Conservation (phyloP, 1,140 invertebrate genomes). For the Agrypnia vestita region DNA sequence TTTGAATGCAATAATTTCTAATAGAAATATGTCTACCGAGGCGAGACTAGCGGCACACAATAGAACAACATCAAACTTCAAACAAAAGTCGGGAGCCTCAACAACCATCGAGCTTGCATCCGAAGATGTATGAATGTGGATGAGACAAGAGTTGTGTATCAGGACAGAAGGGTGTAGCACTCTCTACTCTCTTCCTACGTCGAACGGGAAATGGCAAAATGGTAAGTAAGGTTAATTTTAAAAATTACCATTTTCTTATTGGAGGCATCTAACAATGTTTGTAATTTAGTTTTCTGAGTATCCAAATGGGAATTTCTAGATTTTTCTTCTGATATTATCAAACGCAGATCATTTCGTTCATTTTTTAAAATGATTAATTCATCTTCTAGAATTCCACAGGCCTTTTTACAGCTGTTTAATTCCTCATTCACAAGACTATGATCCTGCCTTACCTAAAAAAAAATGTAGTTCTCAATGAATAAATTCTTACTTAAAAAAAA, state of each 20-base stretch:
- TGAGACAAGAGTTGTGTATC: too few species aligned
- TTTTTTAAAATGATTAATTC: conserved; percentile 73
- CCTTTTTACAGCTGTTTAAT: conserved; percentile 71
- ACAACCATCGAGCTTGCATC: too few species aligned
- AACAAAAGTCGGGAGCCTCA: too few species aligned
- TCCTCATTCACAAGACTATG: conserved; percentile 66
- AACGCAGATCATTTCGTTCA: conserved; percentile 72
- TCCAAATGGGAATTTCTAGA: conserved; percentile 69
- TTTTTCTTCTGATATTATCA: conserved; percentile 73
- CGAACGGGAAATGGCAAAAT: too few species aligned
- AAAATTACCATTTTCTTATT: conserved; percentile 72
- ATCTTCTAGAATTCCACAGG: conserved; percentile 72
- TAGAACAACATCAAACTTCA: too few species aligned
- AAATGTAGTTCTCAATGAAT: background rate
- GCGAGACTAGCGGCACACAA: too few species aligned
- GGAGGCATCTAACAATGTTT: conserved; percentile 68
- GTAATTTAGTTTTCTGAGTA: conserved; percentile 70
- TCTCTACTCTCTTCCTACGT: too few species aligned
- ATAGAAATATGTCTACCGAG: too few species aligned
- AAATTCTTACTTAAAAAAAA: background rate
- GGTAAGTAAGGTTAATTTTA: too few species aligned
- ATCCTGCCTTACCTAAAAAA: conserved; percentile 64
- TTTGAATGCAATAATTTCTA: too few species aligned
- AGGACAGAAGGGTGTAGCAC: too few species aligned
- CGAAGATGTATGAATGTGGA: too few species aligned